These are phyloP conservation scores for Crotalus helleri DNA, from an alignment of 2,113 vertebrate genomes.

Conservation along the genomic window DNA sequence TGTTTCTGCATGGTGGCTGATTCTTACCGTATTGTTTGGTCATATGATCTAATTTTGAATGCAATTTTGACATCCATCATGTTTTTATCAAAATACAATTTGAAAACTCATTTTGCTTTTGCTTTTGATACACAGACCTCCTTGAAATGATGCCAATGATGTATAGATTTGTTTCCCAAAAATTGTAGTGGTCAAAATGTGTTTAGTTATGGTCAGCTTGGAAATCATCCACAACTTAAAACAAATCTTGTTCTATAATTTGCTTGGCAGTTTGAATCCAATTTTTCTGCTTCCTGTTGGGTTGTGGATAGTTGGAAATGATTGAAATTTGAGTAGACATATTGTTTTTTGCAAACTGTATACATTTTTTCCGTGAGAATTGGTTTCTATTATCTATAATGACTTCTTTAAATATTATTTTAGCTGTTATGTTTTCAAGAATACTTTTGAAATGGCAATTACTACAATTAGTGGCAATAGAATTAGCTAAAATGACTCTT, in stretches of 20 bases:
- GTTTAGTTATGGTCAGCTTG: not conserved
- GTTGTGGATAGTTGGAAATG: not conserved
- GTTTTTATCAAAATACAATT: not conserved
- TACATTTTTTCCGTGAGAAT: not conserved
- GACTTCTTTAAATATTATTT: not conserved
- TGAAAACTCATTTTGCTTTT: not conserved
- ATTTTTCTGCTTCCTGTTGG: not conserved
- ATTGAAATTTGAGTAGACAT: not conserved
- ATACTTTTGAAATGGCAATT: not conserved
- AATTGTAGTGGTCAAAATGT: not conserved
- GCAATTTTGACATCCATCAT: not conserved
- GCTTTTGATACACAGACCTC: not conserved
- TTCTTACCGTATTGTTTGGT: not conserved
- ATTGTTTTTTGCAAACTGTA: not conserved
- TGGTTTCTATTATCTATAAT: not conserved
- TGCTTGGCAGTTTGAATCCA: not conserved
- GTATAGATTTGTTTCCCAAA: not conserved
- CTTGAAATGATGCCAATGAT: not conserved
- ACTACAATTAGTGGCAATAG: not conserved
- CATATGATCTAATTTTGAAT: not conserved
- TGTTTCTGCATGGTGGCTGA: not conserved
- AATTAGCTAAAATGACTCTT: not conserved
- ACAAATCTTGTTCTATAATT: not conserved
- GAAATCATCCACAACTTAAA: not conserved
- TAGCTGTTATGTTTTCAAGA: not conserved